A percentile compares a stretch with the other conserved stretches of the same genome.
phyloP scores from a whole-genome alignment of 35 echinoderm and acorn worm species.

The Heliocidaris tuberculata region DNA sequence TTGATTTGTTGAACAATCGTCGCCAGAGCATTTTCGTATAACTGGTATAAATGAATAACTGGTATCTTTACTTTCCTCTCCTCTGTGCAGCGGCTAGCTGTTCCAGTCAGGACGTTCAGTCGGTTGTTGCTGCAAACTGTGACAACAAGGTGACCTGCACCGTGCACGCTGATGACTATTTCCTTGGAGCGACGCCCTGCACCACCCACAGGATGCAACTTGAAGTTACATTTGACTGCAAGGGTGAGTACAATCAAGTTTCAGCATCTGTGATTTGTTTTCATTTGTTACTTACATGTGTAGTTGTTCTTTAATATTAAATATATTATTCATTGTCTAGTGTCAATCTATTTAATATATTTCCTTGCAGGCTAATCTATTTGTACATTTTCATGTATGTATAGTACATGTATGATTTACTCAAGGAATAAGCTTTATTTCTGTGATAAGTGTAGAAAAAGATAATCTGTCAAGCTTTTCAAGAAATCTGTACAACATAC shows the following conservation, averaged over 20 bases:
- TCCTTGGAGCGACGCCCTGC: constrained; percentile 55
- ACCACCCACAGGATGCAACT: constrained; percentile 67
- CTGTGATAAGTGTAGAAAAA: too few relatives aligned
- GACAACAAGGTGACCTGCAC: constrained; percentile 79
- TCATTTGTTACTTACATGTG: not conserved
- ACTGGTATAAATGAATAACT: too few relatives aligned
- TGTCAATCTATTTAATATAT: too few relatives aligned
- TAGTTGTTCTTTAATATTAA: not conserved
- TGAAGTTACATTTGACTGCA: constrained; percentile 76
- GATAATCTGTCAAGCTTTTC: too few relatives aligned
- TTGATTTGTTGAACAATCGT: too few relatives aligned
- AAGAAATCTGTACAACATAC: too few relatives aligned
- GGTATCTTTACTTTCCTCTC: not conserved
- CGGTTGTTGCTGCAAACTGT: constrained; percentile 54
- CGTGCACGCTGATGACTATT: constrained; percentile 51
- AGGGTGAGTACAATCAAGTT: constrained; percentile 53
- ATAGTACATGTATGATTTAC: too few relatives aligned
- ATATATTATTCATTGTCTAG: too few relatives aligned
- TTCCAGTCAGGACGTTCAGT: constrained; percentile 57
- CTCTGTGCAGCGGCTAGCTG: constrained; percentile 38
- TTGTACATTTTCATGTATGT: too few relatives aligned
- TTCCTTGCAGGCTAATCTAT: too few relatives aligned
- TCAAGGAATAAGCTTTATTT: too few relatives aligned
- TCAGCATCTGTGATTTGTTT: not conserved
- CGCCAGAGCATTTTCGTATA: too few relatives aligned